phyloP scores from a whole-genome alignment of 2,888 invertebrate species.

The Stratiomys singularior region DNA sequence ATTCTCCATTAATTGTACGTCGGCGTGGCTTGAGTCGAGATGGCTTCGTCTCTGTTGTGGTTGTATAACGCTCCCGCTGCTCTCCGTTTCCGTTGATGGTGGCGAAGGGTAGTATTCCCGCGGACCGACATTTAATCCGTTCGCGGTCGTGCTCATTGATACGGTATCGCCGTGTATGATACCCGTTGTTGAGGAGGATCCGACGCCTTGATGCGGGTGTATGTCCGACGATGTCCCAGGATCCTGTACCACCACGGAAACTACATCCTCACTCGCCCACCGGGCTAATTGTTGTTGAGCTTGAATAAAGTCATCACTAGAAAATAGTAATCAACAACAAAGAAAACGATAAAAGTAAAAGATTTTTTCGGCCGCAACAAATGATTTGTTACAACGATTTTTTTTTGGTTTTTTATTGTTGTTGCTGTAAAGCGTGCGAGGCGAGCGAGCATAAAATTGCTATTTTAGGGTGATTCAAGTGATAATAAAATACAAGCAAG shows the following conservation, averaged over 20 bases:
- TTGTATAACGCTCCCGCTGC: constrained; percentile 68
- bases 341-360: constrained; percentile 71
- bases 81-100: constrained; percentile 68
- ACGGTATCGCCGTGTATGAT: constrained; percentile 65
- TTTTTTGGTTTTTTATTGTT: no score
- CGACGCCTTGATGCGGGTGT: constrained; percentile 67
- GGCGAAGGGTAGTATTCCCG: constrained; percentile 67
- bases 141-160: constrained; percentile 59
- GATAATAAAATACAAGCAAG: no score
- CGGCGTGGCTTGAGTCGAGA: constrained; percentile 62
- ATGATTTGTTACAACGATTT: constrained; percentile 13
- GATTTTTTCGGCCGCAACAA: constrained; percentile 44
- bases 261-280: constrained; percentile 91
- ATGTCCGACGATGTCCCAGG: constrained; percentile 60
- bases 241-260: constrained; percentile 70
- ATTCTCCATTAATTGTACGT: constrained; percentile 70
- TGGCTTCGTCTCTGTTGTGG: constrained; percentile 61
- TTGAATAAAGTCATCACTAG: constrained; percentile 97
- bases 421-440: no score
- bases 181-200: constrained; percentile 70
- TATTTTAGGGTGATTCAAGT: no score
- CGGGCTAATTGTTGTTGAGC: constrained; percentile 96
- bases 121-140: constrained; percentile 67
- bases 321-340: constrained; percentile 84
- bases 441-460: no score